Base-by-base conservation (phyloP, 2,797 vertebrate genomes). In the Lithobates sylvaticus region DNA sequence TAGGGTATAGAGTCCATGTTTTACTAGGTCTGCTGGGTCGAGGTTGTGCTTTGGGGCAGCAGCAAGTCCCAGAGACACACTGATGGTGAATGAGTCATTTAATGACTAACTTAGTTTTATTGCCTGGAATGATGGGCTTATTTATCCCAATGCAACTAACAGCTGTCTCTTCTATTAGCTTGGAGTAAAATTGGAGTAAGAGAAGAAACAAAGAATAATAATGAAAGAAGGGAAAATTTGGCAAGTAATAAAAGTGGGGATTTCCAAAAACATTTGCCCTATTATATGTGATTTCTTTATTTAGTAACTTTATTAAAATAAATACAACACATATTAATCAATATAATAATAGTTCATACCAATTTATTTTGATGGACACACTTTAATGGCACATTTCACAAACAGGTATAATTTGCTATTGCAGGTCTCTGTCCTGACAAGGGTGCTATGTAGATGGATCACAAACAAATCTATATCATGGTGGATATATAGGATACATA, bases 1-100 rank as follows among this genome's bases (percentile, higher is more conserved):
- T 61, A 61, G 21, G 54, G 54, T 61, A 16, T 61, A 61, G 21
- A 61, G 54, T 21, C 54, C 54, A 61, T 70, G 29, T 26, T 69
- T 15, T 69, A 26, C 13, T 16, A 18, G 12, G 16, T 29, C 34
- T 70, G 27, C 29, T 32, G 29, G 68, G 27, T 70, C 16, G 15
- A 16, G 27, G 16, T 70, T 32, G 32, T 34, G 27, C 16, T 36
- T 21, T 70, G 68, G 68, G 68, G 16, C 68, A 29, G 32, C 29
- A 70, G 27, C 21, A 13, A 18, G 15, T 34, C 68, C 68, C 68
- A 70, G 27, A 70, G 27, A 70, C 32, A 70, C 68, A 36, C 27
- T 70, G 15, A 34, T 70, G 68, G 26, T 70, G 32, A 36, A 70
- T 70, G 68, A 70, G 27, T 34, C 68, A 29, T 70, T 70, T 70